Evolutionary conservation across 2,888 invertebrate genomes (phyloP).

Genomic region (Nemoura dubitans): DNA sequence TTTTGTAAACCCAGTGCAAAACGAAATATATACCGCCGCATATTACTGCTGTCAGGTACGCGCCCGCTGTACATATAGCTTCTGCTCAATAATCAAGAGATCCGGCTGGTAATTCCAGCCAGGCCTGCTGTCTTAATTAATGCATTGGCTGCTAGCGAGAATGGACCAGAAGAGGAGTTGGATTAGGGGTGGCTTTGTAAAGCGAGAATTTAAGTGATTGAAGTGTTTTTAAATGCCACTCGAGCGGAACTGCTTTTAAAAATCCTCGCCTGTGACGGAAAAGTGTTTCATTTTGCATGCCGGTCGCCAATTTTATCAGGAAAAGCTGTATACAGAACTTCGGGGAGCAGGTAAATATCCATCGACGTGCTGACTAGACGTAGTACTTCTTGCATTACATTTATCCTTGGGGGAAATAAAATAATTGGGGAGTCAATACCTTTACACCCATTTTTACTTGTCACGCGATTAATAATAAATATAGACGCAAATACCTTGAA

Average conservation of each 20-base stretch:
- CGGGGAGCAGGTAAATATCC: too few relatives aligned
- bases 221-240: not conserved
- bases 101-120: not conserved
- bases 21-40: not conserved
- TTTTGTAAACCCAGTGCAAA: not conserved
- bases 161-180: not conserved
- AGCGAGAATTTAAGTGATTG: not conserved
- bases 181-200: conserved; percentile 5
- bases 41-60: not conserved
- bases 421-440: too few relatives aligned
- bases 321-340: too few relatives aligned
- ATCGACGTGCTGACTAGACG: too few relatives aligned
- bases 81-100: not conserved
- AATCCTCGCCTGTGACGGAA: too few relatives aligned
- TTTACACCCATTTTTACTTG: too few relatives aligned
- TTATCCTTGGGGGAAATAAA: too few relatives aligned
- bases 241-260: not conserved
- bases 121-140: not conserved
- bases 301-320: too few relatives aligned
- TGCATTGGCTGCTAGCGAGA: not conserved
- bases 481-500: too few relatives aligned
- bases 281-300: too few relatives aligned
- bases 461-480: too few relatives aligned
- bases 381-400: too few relatives aligned
- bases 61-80: not conserved